Evolutionary conservation across 1,140 invertebrate genomes (phyloP).

Genomic region (Linepithema humile): DNA sequence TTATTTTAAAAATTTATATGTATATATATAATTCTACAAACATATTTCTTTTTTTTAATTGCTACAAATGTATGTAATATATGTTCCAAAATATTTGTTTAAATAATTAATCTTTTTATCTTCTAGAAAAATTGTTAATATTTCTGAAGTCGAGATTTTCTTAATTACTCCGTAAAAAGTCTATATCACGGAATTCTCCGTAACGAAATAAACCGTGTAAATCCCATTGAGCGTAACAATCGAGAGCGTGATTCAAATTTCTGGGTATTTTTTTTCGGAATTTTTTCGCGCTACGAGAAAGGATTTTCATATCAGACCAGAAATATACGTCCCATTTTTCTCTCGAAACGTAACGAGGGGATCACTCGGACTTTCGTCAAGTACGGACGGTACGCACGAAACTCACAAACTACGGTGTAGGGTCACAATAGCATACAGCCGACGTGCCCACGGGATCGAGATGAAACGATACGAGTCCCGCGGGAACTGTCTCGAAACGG

Average conservation of each 20-base stretch:
- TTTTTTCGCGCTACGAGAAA: neutral
- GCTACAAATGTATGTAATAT: neutral
- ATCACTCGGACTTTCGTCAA: slow-evolving; percentile 39
- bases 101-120: neutral
- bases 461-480: slow-evolving; percentile 69
- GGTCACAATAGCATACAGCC: slow-evolving; percentile 58
- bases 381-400: slow-evolving; percentile 51
- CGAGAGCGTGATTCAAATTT: neutral
- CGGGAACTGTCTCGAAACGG: slow-evolving; percentile 52
- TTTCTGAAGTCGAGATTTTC: neutral
- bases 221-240: slow-evolving; percentile 16
- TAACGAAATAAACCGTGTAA: slow-evolving; percentile 18
- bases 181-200: neutral
- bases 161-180: slow-evolving; percentile 13
- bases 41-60: neutral
- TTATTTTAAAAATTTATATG: neutral
- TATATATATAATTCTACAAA: neutral
- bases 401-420: slow-evolving; percentile 54
- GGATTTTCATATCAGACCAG: slow-evolving; percentile 19
- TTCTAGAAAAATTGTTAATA: too few species aligned
- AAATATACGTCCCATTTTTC: slow-evolving; percentile 24
- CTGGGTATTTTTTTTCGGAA: neutral
- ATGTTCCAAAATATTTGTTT: neutral
- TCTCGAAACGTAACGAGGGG: neutral
- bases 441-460: slow-evolving; percentile 42